A percentile compares a stretch with the other conserved stretches of the same genome.
phyloP scores from a whole-genome alignment of 2,113 vertebrate species.

The Phalacrocorax pelagicus region DNA sequence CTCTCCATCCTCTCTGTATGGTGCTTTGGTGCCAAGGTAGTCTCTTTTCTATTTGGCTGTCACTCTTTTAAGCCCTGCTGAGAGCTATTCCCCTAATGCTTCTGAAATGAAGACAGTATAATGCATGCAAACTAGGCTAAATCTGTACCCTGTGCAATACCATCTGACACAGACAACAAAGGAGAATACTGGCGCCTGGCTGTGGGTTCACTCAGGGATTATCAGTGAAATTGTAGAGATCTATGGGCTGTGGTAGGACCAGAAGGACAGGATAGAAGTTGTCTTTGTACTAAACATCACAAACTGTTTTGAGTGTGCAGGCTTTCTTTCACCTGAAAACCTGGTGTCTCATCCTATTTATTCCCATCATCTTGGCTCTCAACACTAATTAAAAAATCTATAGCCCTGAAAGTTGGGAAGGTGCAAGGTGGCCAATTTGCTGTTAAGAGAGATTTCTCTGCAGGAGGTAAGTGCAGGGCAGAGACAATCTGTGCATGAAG shows the following conservation, averaged over 20 bases:
- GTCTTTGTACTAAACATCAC: neutral
- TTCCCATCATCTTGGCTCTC: neutral
- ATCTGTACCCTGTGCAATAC: neutral
- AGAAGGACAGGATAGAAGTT: neutral
- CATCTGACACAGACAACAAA: neutral
- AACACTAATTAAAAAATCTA: neutral
- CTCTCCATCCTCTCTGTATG: rapidly evolving
- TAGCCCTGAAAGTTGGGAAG: neutral
- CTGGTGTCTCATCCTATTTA: neutral
- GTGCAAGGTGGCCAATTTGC: neutral
- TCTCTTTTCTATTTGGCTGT: neutral
- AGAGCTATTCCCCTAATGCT: neutral
- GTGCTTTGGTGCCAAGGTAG: neutral
- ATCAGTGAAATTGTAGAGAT: neutral
- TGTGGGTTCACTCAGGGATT: neutral
- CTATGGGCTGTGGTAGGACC: neutral
- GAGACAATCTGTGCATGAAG: neutral
- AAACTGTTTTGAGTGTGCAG: neutral
- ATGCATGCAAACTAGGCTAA: neutral
- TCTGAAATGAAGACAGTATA: neutral
- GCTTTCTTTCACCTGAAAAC: neutral
- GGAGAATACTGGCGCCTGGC: neutral
- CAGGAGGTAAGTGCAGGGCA: neutral
- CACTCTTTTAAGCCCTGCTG: neutral
- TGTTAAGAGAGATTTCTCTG: neutral